Evolutionary conservation across 1,140 invertebrate genomes (phyloP).

Genomic region (Cydia fagiglandana): DNA sequence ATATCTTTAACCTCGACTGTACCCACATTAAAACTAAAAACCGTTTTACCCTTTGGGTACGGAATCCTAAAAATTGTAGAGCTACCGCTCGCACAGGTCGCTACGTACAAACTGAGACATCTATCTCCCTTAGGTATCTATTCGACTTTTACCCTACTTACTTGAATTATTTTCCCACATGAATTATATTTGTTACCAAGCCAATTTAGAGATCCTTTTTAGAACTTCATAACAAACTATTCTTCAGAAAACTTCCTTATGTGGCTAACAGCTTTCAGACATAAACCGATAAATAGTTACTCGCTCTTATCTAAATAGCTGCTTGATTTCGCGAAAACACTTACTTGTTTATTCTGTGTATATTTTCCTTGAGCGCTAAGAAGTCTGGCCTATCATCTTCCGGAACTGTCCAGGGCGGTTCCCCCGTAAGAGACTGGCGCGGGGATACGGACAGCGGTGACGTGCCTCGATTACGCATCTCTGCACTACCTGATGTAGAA

Average conservation of each 20-base stretch:
- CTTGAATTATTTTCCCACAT: no score
- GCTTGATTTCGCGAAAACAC: slow-evolving; percentile 44
- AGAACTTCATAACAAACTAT: neutral
- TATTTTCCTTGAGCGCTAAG: slow-evolving; percentile 89
- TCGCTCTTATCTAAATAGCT: neutral
- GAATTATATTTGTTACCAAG: no score
- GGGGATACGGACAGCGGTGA: slow-evolving; percentile 76
- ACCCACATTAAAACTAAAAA: no score
- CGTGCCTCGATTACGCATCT: slow-evolving; percentile 74
- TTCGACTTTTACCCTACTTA: no score
- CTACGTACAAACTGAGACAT: no score
- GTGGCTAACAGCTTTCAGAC: neutral
- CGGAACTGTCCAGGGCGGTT: slow-evolving; percentile 69
- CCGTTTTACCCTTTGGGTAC: no score
- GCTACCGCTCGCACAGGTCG: no score
- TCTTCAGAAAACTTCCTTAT: neutral
- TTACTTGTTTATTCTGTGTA: slow-evolving; percentile 93
- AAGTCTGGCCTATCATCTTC: slow-evolving; percentile 92
- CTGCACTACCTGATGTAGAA: slow-evolving; percentile 58
- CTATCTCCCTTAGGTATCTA: no score
- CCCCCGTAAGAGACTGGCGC: slow-evolving; percentile 72
- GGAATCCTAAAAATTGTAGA: no score
- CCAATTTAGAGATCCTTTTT: neutral
- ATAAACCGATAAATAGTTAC: neutral
- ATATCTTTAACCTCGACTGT: no score